Evolutionary conservation across 2,888 invertebrate genomes (phyloP), one percentile per base, ranked within the genome.

Genomic region (Ormia ochracea): DNA sequence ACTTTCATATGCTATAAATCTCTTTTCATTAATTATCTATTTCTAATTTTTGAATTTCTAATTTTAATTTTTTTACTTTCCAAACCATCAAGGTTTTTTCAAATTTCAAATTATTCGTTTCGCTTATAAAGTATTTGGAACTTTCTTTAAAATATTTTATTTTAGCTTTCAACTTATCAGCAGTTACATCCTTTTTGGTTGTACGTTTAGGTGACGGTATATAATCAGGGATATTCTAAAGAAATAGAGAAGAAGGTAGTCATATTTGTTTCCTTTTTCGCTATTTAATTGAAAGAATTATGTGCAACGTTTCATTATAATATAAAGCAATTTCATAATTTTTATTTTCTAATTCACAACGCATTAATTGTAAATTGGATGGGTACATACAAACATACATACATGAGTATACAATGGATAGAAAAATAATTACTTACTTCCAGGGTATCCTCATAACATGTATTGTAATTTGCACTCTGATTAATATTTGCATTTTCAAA

Each of bases 21-120:
- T 10, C 9, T 50, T 72, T 28, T 63, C n/a, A 56, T 43, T 69
- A 58, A 28, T 58, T 72, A 21, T 48, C n/a, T 41, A 43, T 19
- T 63, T 74, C 68, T 43, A 80, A 68, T 21, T 65, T 61, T n/a
- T 70, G 65, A 23, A 80, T 80, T 80, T 82, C 82, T 26, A 81
- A 61, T 1, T 69, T 58, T 33, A 81, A 38, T 78, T 82, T 82
- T 23, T 75, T 81, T 7, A 36, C 54, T 78, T 82, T 77, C 38
- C 81, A 78, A 28, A 82, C 21, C 81, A 82, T 79, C 31, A 82
- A 31, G 10, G 81, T 74, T 48, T 77, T 78, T 43, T 81, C 72
- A 28, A 75, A 17, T 59, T 76, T 81, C 17, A 82, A 61, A 73
- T 78, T 82, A 21, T 76, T 74, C 23, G 58, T 78, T 78, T 82